Conservation (phyloP, 2,797 vertebrate species). For the Smutsia gigantea region DNA sequence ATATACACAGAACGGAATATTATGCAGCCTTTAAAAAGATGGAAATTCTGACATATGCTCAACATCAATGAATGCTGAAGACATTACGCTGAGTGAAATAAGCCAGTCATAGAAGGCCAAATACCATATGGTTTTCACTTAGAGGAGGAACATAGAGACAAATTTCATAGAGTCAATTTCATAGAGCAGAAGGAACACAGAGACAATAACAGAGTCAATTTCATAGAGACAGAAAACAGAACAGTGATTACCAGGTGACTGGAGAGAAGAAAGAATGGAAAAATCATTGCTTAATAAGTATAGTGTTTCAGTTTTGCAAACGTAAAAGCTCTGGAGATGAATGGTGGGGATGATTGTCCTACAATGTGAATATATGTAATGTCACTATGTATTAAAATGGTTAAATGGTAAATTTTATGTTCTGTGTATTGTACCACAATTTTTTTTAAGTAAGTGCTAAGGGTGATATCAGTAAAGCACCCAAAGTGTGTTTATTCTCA, state of each 20-base stretch:
- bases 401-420: neutral
- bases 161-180: neutral
- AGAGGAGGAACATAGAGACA: neutral
- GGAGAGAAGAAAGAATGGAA: neutral
- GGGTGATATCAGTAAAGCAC: neutral
- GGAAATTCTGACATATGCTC: neutral
- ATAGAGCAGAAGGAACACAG: neutral
- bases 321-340: neutral
- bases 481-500: neutral
- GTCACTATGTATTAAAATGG: neutral
- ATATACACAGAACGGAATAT: neutral
- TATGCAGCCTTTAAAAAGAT: neutral
- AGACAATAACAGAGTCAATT: neutral
- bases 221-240: neutral
- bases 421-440: neutral
- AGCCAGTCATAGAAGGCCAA: neutral
- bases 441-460: neutral
- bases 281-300: neutral
- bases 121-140: neutral
- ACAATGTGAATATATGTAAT: neutral
- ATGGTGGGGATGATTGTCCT: too few relatives aligned
- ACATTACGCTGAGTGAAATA: neutral
- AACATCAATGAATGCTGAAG: neutral
- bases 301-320: neutral
- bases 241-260: neutral